Conservation (phyloP, 2,888 invertebrate genomes). For the Dicranocentrus wangi region DNA sequence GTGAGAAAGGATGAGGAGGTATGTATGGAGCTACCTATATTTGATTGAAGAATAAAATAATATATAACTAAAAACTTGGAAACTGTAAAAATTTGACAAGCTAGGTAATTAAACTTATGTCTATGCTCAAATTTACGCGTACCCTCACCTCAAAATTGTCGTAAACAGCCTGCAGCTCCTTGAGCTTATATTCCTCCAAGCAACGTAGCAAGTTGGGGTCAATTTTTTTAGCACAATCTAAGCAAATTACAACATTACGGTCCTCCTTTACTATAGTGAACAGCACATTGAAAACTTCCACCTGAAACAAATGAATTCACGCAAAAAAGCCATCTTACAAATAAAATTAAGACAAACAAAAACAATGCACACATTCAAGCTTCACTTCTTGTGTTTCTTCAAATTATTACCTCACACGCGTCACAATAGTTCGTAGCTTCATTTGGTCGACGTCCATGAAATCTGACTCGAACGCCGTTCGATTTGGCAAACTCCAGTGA, state of each 20-base stretch:
- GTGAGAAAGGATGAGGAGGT: constrained; percentile 36
- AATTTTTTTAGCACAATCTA: constrained; percentile 94
- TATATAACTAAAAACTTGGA: no score
- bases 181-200: constrained; percentile 93
- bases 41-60: neutral
- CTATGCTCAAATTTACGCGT: constrained; percentile 33
- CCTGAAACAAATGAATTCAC: constrained; percentile 81
- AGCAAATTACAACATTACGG: constrained; percentile 95
- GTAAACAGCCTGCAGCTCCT: constrained; percentile 91
- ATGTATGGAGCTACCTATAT: neutral
- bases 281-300: constrained; percentile 97
- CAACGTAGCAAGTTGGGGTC: constrained; percentile 89
- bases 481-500: constrained; percentile 89
- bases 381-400: neutral
- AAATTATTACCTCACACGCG: constrained; percentile 88
- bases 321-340: constrained; percentile 50
- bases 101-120: no score
- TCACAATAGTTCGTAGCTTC: constrained; percentile 99
- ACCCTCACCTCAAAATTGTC: constrained; percentile 83
- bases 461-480: constrained; percentile 90
- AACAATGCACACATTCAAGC: neutral
- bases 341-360: neutral
- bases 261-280: constrained; percentile 96
- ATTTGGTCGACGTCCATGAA: constrained; percentile 94
- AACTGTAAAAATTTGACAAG: no score